Percentiles rank a stretch among this genome's conserved stretches.
phyloP scores from a whole-genome alignment of 2,797 vertebrate species.

The Fundulus diaphanus region DNA sequence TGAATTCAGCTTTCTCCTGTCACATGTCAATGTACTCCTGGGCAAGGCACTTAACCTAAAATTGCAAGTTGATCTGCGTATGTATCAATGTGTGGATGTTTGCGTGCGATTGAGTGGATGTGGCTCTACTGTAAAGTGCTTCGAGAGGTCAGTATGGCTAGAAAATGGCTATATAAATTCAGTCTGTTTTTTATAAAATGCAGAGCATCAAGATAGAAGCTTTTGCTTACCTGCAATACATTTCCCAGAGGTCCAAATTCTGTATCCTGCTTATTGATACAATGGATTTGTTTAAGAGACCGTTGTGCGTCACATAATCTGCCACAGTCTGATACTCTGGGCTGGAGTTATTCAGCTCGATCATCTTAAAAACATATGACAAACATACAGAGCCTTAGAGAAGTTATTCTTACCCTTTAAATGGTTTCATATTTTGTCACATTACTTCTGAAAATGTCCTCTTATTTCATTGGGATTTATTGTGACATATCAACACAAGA shows the following conservation, averaged over 20 bases:
- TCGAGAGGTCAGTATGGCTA: no score
- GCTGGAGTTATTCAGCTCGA: constrained; percentile 77
- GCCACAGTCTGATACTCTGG: constrained; percentile 84
- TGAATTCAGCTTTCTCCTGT: no score
- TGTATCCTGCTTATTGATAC: constrained; percentile 87
- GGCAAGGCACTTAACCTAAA: no score
- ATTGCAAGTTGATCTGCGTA: no score
- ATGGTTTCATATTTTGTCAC: not conserved
- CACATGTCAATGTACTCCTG: no score
- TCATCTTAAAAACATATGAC: constrained; percentile 72
- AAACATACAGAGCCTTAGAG: not conserved
- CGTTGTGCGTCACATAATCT: constrained; percentile 77
- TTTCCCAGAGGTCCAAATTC: constrained; percentile 90
- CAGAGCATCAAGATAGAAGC: not conserved
- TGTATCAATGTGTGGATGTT: no score
- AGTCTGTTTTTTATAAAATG: no score
- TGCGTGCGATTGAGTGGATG: no score
- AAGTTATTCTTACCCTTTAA: not conserved
- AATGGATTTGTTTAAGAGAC: constrained; percentile 75
- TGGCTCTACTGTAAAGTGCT: no score
- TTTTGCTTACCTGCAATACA: constrained; percentile 84
- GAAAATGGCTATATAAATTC: no score
- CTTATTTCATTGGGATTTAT: not conserved
- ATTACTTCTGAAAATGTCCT: not conserved
- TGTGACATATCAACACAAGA: not conserved